Evolutionary conservation across 2,888 invertebrate species (phyloP).

Genomic region (Oscheius sp.): DNA sequence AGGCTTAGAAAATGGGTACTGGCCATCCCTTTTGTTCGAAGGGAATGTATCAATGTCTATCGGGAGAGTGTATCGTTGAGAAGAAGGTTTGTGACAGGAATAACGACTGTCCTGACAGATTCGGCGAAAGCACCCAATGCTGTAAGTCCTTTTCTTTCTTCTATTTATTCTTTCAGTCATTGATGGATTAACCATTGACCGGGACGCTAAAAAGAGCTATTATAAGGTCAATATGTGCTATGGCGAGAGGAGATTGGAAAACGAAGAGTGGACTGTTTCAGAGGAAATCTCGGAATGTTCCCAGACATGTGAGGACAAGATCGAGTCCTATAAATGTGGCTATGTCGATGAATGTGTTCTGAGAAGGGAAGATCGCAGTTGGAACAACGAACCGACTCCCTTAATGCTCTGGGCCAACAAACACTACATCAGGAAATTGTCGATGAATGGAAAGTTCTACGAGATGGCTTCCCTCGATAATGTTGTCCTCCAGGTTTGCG

Average conservation of each 20-base stretch:
- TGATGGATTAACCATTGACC: conserved; percentile 83
- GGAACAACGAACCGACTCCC: conserved; percentile 80
- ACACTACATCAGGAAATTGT: conserved; percentile 95
- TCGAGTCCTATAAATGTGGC: conserved; percentile 92
- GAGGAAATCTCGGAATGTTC: conserved; percentile 86
- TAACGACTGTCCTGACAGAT: conserved; percentile 95
- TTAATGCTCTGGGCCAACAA: conserved; percentile 95
- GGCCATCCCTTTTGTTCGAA: conserved; percentile 79
- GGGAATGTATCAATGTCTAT: conserved; percentile 89
- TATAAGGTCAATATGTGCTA: conserved; percentile 71
- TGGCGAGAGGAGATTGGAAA: conserved; percentile 9
- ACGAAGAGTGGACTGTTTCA: conserved; percentile 22
- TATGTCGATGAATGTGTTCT: conserved; percentile 92
- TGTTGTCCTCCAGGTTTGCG: too few relatives aligned
- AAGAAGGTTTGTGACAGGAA: conserved; percentile 81
- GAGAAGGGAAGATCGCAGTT: conserved; percentile 85
- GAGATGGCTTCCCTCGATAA: conserved; percentile 86
- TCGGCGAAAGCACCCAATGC: conserved; percentile 93
- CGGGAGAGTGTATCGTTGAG: conserved; percentile 76
- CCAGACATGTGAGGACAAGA: conserved; percentile 92
- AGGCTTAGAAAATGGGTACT: conserved; percentile 28
- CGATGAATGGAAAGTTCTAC: conserved; percentile 85
- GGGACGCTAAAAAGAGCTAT: conserved; percentile 74
- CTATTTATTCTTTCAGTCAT: conserved; percentile 75
- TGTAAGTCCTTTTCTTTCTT: conserved; percentile 71